Evolutionary conservation across 2,113 vertebrate species (phyloP).

Genomic region (Neotragus moschatus): DNA sequence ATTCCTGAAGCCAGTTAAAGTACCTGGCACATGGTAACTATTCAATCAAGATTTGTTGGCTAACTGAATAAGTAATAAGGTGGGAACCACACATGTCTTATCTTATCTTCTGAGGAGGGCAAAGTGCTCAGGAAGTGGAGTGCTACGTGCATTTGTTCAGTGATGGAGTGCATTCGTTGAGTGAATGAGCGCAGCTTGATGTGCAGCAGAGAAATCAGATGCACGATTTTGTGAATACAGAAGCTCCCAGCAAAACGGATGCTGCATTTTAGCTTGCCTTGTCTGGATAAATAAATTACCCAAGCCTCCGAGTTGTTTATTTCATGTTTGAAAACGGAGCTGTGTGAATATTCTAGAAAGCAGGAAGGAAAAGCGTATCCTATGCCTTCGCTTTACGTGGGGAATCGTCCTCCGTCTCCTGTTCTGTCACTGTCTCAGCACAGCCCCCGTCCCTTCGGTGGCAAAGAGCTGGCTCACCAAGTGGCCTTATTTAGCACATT

Average conservation of each 20-base stretch:
- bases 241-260: slow-evolving; percentile 73
- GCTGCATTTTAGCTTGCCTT: slow-evolving; percentile 55
- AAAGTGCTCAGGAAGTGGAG: neutral
- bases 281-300: slow-evolving; percentile 78
- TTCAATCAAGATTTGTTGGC: neutral
- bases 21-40: neutral
- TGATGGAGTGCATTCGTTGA: neutral
- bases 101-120: neutral
- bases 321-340: slow-evolving; percentile 75
- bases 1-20: neutral
- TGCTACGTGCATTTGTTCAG: neutral
- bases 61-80: neutral
- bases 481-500: neutral
- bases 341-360: slow-evolving; percentile 73
- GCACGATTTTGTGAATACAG: slow-evolving; percentile 11
- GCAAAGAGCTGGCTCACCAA: neutral
- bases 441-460: neutral
- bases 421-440: neutral
- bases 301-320: slow-evolving; percentile 66
- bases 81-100: neutral
- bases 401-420: too few relatives aligned
- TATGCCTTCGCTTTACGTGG: neutral
- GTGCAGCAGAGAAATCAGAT: neutral
- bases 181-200: neutral
- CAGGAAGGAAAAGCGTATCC: neutral